phyloP scores from a whole-genome alignment of 2,797 vertebrate genomes.

The Acridotheres tristis region DNA sequence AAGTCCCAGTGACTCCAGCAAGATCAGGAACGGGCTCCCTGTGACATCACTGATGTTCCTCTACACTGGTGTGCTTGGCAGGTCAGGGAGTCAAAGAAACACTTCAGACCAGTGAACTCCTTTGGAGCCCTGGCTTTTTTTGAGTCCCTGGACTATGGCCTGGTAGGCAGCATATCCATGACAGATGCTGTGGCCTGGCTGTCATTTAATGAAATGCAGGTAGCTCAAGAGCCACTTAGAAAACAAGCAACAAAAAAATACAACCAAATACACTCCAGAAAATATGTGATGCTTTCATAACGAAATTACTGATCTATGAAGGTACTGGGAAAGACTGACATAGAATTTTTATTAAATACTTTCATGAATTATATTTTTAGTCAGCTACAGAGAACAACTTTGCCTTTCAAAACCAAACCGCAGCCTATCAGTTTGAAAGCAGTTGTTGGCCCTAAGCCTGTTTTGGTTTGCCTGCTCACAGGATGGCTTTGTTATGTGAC shows the following conservation, averaged over 20 bases:
- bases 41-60: neutral
- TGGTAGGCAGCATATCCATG: rapidly evolving
- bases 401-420: neutral
- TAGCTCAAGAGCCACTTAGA: neutral
- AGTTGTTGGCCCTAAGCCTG: neutral
- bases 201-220: neutral
- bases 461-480: neutral
- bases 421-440: neutral
- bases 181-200: neutral
- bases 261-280: neutral
- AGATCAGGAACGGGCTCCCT: neutral
- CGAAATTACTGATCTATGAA: neutral
- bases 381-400: neutral
- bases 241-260: neutral
- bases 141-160: neutral
- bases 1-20: neutral
- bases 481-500: neutral
- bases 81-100: neutral
- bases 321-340: neutral
- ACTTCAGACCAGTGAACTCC: neutral
- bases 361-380: neutral
- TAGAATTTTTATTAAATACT: neutral
- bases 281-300: neutral
- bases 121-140: neutral
- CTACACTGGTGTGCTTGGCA: neutral